phyloP scores from a whole-genome alignment of 2,888 invertebrate genomes.

The Chloroclystis v-ata region DNA sequence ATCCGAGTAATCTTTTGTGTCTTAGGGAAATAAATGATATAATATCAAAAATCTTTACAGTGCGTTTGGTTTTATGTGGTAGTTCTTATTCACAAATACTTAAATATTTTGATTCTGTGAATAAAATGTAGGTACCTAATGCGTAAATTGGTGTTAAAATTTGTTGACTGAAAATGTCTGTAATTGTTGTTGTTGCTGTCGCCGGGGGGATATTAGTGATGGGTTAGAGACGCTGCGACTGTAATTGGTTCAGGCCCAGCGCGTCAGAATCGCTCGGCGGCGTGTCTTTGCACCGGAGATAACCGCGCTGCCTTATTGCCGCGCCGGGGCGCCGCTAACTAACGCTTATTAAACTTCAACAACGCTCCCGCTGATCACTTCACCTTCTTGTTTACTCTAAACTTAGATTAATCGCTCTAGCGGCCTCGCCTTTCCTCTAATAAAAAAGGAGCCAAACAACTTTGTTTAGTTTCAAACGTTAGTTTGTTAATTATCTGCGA shows the following conservation, averaged over 20 bases:
- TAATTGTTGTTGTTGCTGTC: slow-evolving; percentile 28
- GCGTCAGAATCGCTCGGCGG: slow-evolving; percentile 16
- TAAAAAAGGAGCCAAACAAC: slow-evolving; percentile 34
- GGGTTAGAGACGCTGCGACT: slow-evolving; percentile 35
- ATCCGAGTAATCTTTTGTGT: too few relatives aligned
- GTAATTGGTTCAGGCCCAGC: slow-evolving; percentile 45
- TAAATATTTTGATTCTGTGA: too few relatives aligned
- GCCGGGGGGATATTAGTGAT: slow-evolving; percentile 33
- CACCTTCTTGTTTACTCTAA: slow-evolving; percentile 75
- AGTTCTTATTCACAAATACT: too few relatives aligned
- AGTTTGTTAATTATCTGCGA: too few relatives aligned
- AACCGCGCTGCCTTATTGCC: slow-evolving; percentile 66
- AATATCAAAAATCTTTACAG: too few relatives aligned
- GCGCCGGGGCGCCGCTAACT: slow-evolving; percentile 61
- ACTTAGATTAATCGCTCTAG: slow-evolving; percentile 74
- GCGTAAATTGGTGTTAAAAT: slow-evolving; percentile 3
- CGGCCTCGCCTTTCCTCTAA: slow-evolving; percentile 55
- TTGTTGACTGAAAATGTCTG: slow-evolving; percentile 14
- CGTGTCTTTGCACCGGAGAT: slow-evolving; percentile 62
- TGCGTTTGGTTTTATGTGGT: too few relatives aligned
- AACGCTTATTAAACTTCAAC: slow-evolving; percentile 77
- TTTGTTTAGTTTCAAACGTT: slow-evolving; percentile 24
- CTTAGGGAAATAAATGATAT: too few relatives aligned
- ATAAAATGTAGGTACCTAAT: too few relatives aligned
- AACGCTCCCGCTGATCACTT: slow-evolving; percentile 75